These are phyloP conservation scores for Trachelus troglodyta DNA, from an alignment of 2,888 invertebrate genomes.

Conservation along the genomic window DNA sequence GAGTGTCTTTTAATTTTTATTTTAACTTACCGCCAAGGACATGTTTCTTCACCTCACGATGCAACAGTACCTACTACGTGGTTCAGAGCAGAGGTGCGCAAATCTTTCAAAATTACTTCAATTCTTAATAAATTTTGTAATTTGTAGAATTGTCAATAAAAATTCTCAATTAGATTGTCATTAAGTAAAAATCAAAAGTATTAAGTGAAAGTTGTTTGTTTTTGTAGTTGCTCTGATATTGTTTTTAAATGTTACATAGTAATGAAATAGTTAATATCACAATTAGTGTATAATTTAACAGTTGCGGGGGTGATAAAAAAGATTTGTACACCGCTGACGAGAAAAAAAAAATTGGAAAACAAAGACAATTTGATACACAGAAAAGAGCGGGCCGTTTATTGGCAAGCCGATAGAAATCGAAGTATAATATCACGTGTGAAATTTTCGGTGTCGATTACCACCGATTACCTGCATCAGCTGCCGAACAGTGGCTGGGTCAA, in stretches of 20 bases:
- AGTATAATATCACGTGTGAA: conserved; percentile 29
- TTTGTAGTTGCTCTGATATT: neutral
- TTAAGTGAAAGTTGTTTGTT: neutral
- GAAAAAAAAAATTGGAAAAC: neutral
- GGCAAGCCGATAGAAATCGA: neutral
- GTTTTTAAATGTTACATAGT: neutral
- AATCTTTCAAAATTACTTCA: neutral
- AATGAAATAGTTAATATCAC: neutral
- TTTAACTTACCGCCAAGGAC: neutral
- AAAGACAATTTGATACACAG: neutral
- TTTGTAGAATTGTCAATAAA: neutral
- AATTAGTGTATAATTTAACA: neutral
- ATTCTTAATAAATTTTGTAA: neutral
- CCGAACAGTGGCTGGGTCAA: conserved; percentile 33
- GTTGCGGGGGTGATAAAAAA: neutral
- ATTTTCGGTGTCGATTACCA: conserved; percentile 40
- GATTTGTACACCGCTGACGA: neutral
- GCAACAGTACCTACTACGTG: neutral
- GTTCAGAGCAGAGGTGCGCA: neutral
- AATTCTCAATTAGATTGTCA: neutral
- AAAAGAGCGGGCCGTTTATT: neutral
- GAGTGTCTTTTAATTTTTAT: neutral
- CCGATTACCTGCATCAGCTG: conserved; percentile 38
- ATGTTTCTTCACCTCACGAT: neutral
- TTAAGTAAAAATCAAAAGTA: neutral